Conservation (phyloP, 2,113 vertebrate genomes). For the Esox niger region DNA sequence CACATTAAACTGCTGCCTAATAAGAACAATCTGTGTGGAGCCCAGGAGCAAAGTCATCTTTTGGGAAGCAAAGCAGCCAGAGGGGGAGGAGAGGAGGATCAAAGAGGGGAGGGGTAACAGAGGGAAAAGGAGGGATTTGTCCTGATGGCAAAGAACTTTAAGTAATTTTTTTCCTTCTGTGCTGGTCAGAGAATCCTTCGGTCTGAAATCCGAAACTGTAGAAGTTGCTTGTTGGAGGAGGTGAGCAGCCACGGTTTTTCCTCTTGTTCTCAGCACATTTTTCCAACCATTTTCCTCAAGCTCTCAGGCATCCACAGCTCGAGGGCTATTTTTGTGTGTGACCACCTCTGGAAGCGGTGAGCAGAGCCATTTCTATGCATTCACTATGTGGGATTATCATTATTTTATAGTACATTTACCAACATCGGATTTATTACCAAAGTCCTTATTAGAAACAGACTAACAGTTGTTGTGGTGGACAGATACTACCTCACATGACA, state of each 20-base stretch:
- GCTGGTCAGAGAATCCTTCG: constrained; percentile 53
- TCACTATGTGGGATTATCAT: background rate
- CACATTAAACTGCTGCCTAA: constrained; percentile 77
- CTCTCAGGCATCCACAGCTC: constrained; percentile 13
- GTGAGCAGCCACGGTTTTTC: constrained; percentile 19
- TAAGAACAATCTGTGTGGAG: constrained; percentile 87
- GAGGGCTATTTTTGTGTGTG: constrained; percentile 12
- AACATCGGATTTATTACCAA: too few species aligned
- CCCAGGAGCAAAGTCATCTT: constrained; percentile 48
- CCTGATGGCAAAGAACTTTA: constrained; percentile 35
- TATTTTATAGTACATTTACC: background rate
- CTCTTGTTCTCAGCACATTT: constrained; percentile 25
- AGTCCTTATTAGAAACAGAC: background rate
- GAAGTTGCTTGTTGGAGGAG: constrained; percentile 32
- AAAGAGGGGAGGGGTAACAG: background rate
- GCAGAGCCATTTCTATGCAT: constrained; percentile 26
- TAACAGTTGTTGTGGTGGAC: background rate
- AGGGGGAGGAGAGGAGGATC: constrained; percentile 46
- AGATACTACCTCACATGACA: background rate
- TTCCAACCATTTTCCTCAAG: constrained; percentile 22
- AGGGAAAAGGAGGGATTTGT: constrained; percentile 60
- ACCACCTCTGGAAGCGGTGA: constrained; percentile 45
- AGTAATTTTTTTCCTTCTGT: constrained; percentile 24
- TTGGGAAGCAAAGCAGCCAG: constrained; percentile 17
- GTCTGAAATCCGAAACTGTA: constrained; percentile 60